Evolutionary conservation across 2,888 invertebrate species (phyloP).

Genomic region (Meteorus colon): DNA sequence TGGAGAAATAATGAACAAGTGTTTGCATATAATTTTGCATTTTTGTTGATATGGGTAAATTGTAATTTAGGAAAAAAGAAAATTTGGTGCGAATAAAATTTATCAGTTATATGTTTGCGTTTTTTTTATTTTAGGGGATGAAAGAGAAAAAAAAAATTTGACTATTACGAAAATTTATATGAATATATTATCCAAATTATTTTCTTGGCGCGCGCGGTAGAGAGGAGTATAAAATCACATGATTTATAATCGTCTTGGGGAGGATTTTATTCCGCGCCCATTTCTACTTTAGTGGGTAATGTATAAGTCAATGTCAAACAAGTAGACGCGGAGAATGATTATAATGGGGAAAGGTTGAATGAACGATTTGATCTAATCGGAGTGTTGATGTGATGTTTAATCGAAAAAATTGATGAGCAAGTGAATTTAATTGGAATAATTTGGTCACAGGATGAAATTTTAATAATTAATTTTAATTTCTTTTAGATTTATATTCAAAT

Average conservation of each 20-base stretch:
- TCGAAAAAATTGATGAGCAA: too few species aligned
- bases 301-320: slow-evolving; percentile 12
- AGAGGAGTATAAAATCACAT: slow-evolving; percentile 2
- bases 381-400: too few species aligned
- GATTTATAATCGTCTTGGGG: slow-evolving; percentile 18
- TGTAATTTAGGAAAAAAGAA: not conserved
- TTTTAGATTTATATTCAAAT: too few species aligned
- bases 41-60: not conserved
- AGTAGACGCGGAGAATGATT: not conserved
- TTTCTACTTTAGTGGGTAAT: not conserved
- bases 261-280: slow-evolving; percentile 34
- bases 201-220: not conserved
- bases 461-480: too few species aligned
- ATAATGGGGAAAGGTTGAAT: not conserved
- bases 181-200: slow-evolving; percentile 15
- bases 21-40: not conserved
- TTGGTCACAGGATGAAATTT: too few species aligned
- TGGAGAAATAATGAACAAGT: not conserved
- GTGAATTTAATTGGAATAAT: too few species aligned
- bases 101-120: not conserved
- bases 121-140: not conserved
- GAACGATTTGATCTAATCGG: not conserved
- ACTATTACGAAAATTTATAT: slow-evolving; percentile 7
- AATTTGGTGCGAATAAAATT: not conserved
- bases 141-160: not conserved